Evolutionary conservation across 2,113 vertebrate genomes (phyloP).

Genomic region (Amphiprion percula): DNA sequence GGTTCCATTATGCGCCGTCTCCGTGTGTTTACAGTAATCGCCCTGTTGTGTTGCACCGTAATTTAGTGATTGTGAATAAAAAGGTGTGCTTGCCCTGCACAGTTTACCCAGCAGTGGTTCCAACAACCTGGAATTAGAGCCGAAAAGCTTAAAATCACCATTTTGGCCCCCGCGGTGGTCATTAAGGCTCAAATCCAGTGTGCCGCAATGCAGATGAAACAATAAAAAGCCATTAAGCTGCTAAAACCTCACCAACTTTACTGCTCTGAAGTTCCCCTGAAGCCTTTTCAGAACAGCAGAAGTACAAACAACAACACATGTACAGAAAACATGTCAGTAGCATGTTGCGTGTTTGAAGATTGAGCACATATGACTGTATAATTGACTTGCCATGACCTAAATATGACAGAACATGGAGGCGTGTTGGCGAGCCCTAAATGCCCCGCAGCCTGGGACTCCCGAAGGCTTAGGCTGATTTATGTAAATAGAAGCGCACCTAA

Average conservation of each 20-base stretch:
- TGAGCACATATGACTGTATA: slow-evolving; percentile 2
- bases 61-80: neutral
- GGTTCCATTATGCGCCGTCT: neutral
- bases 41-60: neutral
- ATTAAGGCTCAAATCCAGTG: neutral
- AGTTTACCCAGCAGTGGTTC: neutral
- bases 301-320: neutral
- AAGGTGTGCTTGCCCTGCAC: neutral
- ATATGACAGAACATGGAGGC: slow-evolving; percentile 42
- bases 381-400: slow-evolving; percentile 57
- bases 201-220: neutral
- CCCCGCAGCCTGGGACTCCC: slow-evolving; percentile 8
- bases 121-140: neutral
- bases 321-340: slow-evolving; percentile 7
- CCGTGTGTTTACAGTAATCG: neutral
- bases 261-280: neutral
- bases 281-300: neutral
- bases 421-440: slow-evolving; percentile 45
- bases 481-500: slow-evolving; percentile 55
- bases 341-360: slow-evolving; percentile 26
- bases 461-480: slow-evolving; percentile 59
- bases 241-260: neutral
- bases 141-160: neutral
- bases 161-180: neutral
- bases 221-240: neutral